Evolutionary conservation across 1,140 invertebrate species (phyloP), one percentile per base, ranked within the genome.

Genomic region (Brachionus rubens): DNA sequence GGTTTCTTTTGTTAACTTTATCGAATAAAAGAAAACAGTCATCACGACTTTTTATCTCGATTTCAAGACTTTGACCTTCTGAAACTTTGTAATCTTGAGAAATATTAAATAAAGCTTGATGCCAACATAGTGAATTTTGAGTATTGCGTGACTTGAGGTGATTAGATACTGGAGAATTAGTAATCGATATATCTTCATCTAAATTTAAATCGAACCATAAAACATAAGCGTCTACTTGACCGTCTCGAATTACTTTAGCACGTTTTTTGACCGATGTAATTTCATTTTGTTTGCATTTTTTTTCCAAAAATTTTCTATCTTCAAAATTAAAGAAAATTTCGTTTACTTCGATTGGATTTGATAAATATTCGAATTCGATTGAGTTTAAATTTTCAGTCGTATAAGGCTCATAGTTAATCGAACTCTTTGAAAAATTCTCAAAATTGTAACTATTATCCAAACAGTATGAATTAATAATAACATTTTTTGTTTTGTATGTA

Each of bases 151-250:
- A 21, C 40, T 65, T 65, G 12, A 43, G 26, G 12, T 14, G 10
- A 14, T 65, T 65, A 10, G 19, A 43, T 14, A 43, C 6, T 10
- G 59, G 59, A 24, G 59, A 65, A 65, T 65, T 65, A 14, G 59
- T 65, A 0, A 65, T 65, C 21, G 36, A 7, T 43, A 65, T 65
- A 21, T 72, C 68, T 30, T 48, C 68, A 30, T 72, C 46, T 10
- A 72, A 14, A 50, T 72, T 72, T 12, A 72, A 46, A 10, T 72
- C 68, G 50, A 72, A 72, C 68, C 68, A 72, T 16, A 54, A 10
- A 12, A 48, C 68, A 54, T 50, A 72, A 14, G 46, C 68, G 19
- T 72, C 68, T n/a, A 72, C 1, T 21, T 7, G 12, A 40, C 68
- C 68, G 41, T 50, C 46, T 72, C 19, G 46, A 10, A 50, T n/a